Evolutionary conservation across 1,140 invertebrate species (phyloP), one percentile per base, ranked within the genome.

Genomic region (Melanaphis sacchari): DNA sequence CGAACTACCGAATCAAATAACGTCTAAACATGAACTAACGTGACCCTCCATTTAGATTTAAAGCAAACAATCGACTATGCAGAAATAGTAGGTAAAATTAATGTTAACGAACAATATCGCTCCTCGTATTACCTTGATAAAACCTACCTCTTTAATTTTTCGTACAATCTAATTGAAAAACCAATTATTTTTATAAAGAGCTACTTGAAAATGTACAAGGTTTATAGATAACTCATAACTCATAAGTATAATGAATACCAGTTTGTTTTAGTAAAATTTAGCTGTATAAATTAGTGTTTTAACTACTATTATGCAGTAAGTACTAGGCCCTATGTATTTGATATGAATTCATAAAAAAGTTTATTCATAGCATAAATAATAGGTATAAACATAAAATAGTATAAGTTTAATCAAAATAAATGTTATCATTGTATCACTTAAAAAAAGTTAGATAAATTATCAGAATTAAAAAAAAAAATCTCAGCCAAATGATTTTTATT

Each of bases 11-110:
- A 82, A 82, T 36, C 90, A 81, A 43, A 82, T 54, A 76, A 24
- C 90, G 90, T 49, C 76, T 92, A 82, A 38, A 49, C 40, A 82
- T 92, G 41, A 81, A 92, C 90, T 92, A 82, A 92, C 90, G 41
- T 92, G 90, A 92, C 59, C 90, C 90, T 82, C 90, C 41, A 49
- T 92, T 36, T 81, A 76, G 66, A 46, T 92, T 49, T 38, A 92
- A 46, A 92, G 66, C 76, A 82, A 92, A 82, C 43, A 92, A 38
- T 92, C 41, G 41, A 46, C 49, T 41, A 76, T 82, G 82, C 36
- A 81, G 43, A 38, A 82, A 92, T 38, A 81, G 49, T 81, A 81
- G 40, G 90, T 82, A 92, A 82, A 49, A 49, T 38, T 92, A 92
- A 41, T 92, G 46, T 92, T 46, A 46, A 82, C 66, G 90, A 38